Conservation (phyloP, 1,140 invertebrate genomes). For the Drosophila orena region DNA sequence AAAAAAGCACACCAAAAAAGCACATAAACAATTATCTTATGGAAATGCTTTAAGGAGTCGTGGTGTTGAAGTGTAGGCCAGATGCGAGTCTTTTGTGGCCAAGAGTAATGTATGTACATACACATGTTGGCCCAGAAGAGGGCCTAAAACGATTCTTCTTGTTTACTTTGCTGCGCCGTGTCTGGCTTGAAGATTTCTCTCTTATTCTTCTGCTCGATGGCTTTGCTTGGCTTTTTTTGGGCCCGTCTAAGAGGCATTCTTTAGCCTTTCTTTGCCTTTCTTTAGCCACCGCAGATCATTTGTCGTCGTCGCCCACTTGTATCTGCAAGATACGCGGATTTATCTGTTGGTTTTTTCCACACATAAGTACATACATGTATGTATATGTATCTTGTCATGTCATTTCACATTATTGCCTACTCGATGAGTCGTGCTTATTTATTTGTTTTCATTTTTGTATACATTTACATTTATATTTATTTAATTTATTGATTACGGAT, state of each 20-base stretch:
- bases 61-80: conserved; percentile 38
- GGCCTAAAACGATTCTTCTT: conserved; percentile 30
- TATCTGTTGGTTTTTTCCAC: conserved; percentile 34
- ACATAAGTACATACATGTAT: conserved; percentile 12
- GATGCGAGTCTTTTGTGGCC: conserved; percentile 38
- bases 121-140: conserved; percentile 26
- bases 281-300: conserved; percentile 3
- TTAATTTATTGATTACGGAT: conserved; percentile 10
- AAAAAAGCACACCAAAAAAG: conserved; percentile 2
- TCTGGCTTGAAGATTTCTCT: conserved; percentile 50
- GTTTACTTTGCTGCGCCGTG: conserved; percentile 32
- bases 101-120: conserved; percentile 21
- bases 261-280: conserved; percentile 8
- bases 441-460: conserved; percentile 19
- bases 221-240: conserved; percentile 24
- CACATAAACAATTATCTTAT: conserved; percentile 49
- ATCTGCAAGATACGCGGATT: conserved; percentile 15
- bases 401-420: conserved; percentile 62
- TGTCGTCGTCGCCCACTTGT: conserved; percentile 32
- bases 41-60: conserved; percentile 32
- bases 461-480: conserved; percentile 8
- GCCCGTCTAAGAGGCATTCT: conserved; percentile 21
- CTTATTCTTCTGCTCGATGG: conserved; percentile 4
- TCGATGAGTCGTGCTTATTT: conserved; percentile 49
- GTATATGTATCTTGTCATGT: conserved; percentile 42